Base-by-base conservation (phyloP, 1,140 invertebrate species). In the Drusus annulatus region DNA sequence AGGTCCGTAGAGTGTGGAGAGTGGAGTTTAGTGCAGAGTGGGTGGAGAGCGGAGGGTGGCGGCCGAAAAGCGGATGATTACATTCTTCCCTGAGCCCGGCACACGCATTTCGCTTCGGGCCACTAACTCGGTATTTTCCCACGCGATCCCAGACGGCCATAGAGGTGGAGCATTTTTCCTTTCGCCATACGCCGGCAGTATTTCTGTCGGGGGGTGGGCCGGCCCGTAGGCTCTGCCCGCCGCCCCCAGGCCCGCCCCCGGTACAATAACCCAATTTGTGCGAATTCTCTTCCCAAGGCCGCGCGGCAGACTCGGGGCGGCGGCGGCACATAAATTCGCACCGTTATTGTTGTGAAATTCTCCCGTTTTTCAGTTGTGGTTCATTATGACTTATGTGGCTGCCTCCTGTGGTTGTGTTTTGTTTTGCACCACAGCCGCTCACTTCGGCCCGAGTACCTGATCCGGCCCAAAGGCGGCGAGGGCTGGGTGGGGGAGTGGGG, bases 241-340 rank as follows among this genome's bases (percentile, higher is more conserved):
- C 45, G 69, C 68, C 78, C 25, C 31, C 36, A 23, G 19, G 69
- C 68, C 78, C 25, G 28, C 45, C 50, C 36, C 81, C 76, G 81
- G 81, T 83, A 83, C 81, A 83, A 83, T 83, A 83, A 83, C 81
- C 81, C 81, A 83, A 83, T 83, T 83, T 83, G 81, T 79, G 68
- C 79, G 79, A 83, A 83, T 83, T 80, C 81, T 79, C 81, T 76
- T 80, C 23, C 76, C 81, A 83, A 83, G 81, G 81, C 79, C 81
- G 81, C 76, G 68, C 76, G 76, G 81, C 74, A 82, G 78, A 78
- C 81, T 52, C 79, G 56, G 65, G 80, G 71, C 77, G 78, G 76
- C 76, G 69, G 65, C 81, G 71, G 50, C 36, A 79, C 79, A 80
- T 80, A 83, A 83, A 83, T 83, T 80, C 81, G 81, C 78, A 54